These are phyloP conservation scores for Lasioglossum leucozonium DNA, from an alignment of 2,888 invertebrate genomes.

Conservation along the genomic window DNA sequence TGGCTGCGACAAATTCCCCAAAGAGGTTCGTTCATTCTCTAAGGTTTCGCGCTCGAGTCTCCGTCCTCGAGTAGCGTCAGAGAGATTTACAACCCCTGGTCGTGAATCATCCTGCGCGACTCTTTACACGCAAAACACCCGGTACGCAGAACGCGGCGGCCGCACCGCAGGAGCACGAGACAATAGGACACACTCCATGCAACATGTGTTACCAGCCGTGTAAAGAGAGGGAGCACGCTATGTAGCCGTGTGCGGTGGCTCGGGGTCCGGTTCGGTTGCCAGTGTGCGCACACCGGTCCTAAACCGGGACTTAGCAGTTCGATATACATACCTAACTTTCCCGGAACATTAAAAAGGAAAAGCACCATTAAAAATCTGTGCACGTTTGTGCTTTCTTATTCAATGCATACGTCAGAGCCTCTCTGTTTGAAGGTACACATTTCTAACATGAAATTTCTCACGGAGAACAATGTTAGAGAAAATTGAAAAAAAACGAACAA, in stretches of 20 bases:
- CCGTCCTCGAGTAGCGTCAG: background rate
- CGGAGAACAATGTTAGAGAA: too few relatives aligned
- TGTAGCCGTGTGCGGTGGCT: background rate
- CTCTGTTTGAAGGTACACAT: too few relatives aligned
- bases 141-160: conserved; percentile 33
- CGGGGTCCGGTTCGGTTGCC: background rate
- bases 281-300: background rate
- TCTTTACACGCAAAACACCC: conserved; percentile 44
- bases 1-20: background rate
- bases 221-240: conserved; percentile 32
- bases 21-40: background rate
- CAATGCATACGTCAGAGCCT: too few relatives aligned
- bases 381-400: too few relatives aligned
- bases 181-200: conserved; percentile 62
- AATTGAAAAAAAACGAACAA: too few relatives aligned
- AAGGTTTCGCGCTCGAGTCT: background rate
- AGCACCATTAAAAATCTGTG: too few relatives aligned
- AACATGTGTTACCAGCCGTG: conserved; percentile 66
- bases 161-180: conserved; percentile 45
- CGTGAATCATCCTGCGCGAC: conserved; percentile 1
- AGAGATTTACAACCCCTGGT: background rate
- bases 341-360: background rate
- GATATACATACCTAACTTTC: background rate
- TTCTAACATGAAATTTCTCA: too few relatives aligned
- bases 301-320: background rate